These are phyloP conservation scores for Gasteruption jaculator DNA, from an alignment of 2,888 invertebrate species.

Conservation along the genomic window DNA sequence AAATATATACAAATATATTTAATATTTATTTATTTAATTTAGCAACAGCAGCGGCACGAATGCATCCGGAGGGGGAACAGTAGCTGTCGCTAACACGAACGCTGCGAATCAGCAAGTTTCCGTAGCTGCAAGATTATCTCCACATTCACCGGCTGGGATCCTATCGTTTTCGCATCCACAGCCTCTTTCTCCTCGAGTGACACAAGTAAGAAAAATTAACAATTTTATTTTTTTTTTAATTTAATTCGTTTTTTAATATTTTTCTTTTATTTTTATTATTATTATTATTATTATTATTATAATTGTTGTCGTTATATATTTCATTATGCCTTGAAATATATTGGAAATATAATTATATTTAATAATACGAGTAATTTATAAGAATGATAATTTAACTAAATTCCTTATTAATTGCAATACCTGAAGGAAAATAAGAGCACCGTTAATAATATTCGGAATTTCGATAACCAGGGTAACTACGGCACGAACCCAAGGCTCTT, in stretches of 20 bases:
- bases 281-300: conserved; percentile 1
- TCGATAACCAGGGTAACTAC: conserved; percentile 41
- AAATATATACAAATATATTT: no score
- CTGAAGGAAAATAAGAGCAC: conserved; percentile 1
- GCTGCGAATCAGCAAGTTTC: conserved; percentile 49
- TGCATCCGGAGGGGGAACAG: no score
- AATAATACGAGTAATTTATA: not conserved
- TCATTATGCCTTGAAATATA: not conserved
- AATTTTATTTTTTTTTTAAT: no score
- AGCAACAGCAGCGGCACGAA: no score
- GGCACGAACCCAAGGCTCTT: conserved; percentile 47
- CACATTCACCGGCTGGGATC: conserved; percentile 53
- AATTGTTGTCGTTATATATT: conserved; percentile 10
- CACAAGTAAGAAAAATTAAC: conserved; percentile 48
- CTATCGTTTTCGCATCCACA: conserved; percentile 53
- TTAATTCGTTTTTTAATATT: no score
- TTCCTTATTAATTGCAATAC: conserved; percentile 10
- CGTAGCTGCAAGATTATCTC: conserved; percentile 56
- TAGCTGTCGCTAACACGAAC: no score
- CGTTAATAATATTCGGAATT: not conserved
- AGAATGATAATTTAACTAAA: conserved; percentile 5
- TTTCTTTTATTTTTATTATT: conserved; percentile 1
- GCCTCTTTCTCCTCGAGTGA: conserved; percentile 57
- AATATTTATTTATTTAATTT: no score
- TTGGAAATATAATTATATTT: not conserved